Evolutionary conservation across 2,113 vertebrate genomes (phyloP).

Genomic region (Pitta sordida): DNA sequence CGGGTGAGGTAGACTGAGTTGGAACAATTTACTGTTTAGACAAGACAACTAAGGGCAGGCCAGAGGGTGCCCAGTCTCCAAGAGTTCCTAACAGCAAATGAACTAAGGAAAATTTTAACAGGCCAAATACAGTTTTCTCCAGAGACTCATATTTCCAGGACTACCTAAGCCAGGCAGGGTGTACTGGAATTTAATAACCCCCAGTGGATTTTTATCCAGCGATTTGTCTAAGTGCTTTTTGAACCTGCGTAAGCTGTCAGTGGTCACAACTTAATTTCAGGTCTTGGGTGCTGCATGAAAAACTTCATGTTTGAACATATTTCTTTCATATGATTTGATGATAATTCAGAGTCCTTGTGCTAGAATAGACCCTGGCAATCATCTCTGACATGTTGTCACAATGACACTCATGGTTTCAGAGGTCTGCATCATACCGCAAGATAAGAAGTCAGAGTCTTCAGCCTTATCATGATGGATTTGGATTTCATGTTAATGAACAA

Average conservation of each 20-base stretch:
- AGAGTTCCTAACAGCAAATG: neutral
- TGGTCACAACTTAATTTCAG: neutral
- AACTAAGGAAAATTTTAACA: neutral
- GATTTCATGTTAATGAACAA: neutral
- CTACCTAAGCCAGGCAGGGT: neutral
- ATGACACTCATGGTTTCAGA: neutral
- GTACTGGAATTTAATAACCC: neutral
- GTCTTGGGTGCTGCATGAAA: neutral
- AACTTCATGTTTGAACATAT: neutral
- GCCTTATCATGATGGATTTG: neutral
- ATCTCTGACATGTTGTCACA: neutral
- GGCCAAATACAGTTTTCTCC: neutral
- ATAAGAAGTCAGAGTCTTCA: neutral
- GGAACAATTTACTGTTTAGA: neutral
- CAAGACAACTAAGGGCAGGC: neutral
- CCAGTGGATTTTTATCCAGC: neutral
- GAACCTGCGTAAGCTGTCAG: neutral
- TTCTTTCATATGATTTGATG: neutral
- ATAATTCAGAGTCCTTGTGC: neutral
- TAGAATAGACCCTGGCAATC: neutral
- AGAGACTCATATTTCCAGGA: neutral
- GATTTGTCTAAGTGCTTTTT: neutral
- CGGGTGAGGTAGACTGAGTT: neutral
- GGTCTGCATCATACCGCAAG: neutral
- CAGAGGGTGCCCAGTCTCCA: fast-evolving